A percentile compares a stretch with the other conserved stretches of the same genome.
Conservation (phyloP, 2,113 vertebrate species). For the Vulpes ferrilata region DNA sequence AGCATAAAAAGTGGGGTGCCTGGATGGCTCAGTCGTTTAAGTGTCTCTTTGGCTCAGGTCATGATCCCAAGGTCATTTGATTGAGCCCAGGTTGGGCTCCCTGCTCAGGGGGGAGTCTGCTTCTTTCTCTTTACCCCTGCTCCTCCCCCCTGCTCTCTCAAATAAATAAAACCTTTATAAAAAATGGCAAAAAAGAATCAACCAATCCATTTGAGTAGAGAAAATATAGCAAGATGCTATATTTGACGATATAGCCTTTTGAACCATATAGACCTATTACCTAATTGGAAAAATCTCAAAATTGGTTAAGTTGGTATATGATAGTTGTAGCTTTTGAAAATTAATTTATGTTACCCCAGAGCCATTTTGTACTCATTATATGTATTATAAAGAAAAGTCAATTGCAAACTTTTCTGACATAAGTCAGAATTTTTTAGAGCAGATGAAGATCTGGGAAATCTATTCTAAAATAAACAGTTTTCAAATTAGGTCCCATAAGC, state of each 20-base stretch:
- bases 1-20: background rate
- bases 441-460: background rate
- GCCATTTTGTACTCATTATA: background rate
- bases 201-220: conserved; percentile 29
- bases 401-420: conserved; percentile 10
- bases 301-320: background rate
- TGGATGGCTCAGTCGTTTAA: background rate
- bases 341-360: conserved; percentile 40
- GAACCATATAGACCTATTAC: background rate
- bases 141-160: background rate
- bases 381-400: conserved; percentile 40
- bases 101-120: background rate
- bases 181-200: background rate
- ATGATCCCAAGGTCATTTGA: background rate
- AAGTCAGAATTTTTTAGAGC: conserved; percentile 49
- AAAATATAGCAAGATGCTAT: conserved; percentile 27
- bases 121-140: background rate
- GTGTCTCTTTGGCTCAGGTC: background rate
- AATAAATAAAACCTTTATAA: background rate
- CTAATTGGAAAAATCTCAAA: background rate
- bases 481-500: conserved; percentile 1
- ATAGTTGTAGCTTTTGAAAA: conserved; percentile 39
- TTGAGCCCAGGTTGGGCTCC: background rate
- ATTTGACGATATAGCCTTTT: conserved; percentile 19
- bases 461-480: conserved; percentile 8